Percentiles rank a stretch among this genome's conserved stretches.
phyloP scores from a whole-genome alignment of 1,140 invertebrate genomes.

The Octopus sinensis region DNA sequence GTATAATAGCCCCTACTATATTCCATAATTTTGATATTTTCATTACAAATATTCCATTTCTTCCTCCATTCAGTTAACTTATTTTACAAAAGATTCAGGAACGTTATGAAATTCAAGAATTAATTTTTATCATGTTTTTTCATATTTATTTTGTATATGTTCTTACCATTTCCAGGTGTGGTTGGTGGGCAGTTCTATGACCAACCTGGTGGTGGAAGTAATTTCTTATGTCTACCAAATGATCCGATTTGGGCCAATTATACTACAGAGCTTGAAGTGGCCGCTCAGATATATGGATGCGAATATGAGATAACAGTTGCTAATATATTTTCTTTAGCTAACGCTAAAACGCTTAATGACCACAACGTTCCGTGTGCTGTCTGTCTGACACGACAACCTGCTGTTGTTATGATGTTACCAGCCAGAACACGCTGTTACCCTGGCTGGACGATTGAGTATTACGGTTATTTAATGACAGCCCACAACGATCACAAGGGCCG shows the following conservation, averaged over 20 bases:
- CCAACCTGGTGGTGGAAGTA: neutral
- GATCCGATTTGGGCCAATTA: neutral
- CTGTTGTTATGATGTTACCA: slow-evolving; percentile 17
- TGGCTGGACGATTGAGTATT: slow-evolving; percentile 27
- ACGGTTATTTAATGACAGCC: slow-evolving; percentile 19
- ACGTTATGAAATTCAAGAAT: too few species aligned
- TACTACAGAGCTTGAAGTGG: neutral
- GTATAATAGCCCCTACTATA: too few species aligned
- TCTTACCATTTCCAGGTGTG: neutral
- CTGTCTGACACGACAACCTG: slow-evolving; percentile 1
- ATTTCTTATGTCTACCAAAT: neutral
- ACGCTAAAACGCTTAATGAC: neutral
- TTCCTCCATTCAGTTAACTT: too few species aligned
- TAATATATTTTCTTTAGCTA: too few species aligned
- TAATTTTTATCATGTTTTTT: too few species aligned
- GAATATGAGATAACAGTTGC: neutral
- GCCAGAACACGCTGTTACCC: slow-evolving; percentile 16
- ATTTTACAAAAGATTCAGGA: too few species aligned
- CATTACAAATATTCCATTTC: too few species aligned
- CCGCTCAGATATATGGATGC: neutral
- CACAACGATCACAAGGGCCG: neutral
- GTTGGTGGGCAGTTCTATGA: neutral
- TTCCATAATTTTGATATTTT: too few species aligned
- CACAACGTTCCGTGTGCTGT: slow-evolving; percentile 20
- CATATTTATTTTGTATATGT: too few species aligned